Conservation (phyloP, 2,888 invertebrate species). For the Pilophorus perplexus region DNA sequence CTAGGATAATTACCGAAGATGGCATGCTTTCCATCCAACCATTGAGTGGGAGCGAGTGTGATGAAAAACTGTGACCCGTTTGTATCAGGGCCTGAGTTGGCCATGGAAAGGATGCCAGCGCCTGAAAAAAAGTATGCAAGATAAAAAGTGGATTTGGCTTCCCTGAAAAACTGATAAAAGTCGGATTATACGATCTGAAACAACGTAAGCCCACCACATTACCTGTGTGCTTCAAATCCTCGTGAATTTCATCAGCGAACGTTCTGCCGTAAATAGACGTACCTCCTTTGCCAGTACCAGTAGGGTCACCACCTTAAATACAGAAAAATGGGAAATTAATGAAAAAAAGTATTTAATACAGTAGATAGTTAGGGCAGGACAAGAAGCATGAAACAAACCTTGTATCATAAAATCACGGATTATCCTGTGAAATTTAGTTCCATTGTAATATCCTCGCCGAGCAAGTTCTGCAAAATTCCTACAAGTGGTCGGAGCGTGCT, state of each 20-base stretch:
- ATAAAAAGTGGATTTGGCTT: no score
- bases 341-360: neutral
- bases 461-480: constrained; percentile 94
- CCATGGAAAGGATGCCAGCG: constrained; percentile 85
- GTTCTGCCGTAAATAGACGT: constrained; percentile 92
- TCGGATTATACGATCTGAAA: neutral
- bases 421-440: constrained; percentile 92
- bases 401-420: constrained; percentile 93
- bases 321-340: neutral
- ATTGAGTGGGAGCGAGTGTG: constrained; percentile 92
- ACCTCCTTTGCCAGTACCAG: constrained; percentile 94
- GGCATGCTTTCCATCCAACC: constrained; percentile 96
- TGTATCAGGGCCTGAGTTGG: constrained; percentile 93
- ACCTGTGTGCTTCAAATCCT: constrained; percentile 93
- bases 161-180: constrained; percentile 53
- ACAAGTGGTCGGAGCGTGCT: constrained; percentile 95
- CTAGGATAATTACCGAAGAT: constrained; percentile 71
- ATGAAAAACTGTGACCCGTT: constrained; percentile 99
- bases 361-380: no score
- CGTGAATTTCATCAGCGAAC: constrained; percentile 93
- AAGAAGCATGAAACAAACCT: constrained; percentile 56
- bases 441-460: constrained; percentile 91
- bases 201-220: constrained; percentile 27
- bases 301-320: constrained; percentile 81
- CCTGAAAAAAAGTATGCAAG: constrained; percentile 53